A percentile compares a stretch with the other conserved stretches of the same genome.
Conservation (phyloP, 2,113 vertebrate species). For the Uropsilus gracilis region DNA sequence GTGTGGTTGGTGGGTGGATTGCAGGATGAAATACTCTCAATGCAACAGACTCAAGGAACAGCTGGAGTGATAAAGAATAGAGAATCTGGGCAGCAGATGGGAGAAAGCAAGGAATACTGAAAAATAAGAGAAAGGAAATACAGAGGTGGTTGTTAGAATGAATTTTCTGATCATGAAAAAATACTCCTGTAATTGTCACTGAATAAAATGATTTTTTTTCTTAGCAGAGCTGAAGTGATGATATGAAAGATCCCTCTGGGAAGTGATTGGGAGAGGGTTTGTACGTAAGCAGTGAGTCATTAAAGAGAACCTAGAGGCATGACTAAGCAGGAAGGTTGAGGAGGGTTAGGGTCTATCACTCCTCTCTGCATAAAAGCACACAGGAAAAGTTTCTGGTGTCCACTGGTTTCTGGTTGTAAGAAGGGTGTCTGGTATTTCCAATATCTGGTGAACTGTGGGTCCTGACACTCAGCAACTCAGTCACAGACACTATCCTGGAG, state of each 20-base stretch:
- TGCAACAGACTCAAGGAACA: neutral
- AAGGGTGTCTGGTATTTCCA: neutral
- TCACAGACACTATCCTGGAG: neutral
- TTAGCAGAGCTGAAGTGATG: neutral
- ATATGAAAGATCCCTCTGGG: neutral
- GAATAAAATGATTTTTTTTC: neutral
- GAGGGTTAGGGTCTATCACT: neutral
- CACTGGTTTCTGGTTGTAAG: neutral
- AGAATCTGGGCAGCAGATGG: neutral
- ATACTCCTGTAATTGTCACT: constrained; percentile 7
- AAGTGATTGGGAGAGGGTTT: neutral
- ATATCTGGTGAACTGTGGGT: neutral
- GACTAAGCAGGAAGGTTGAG: neutral
- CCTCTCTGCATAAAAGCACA: neutral
- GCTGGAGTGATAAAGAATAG: neutral
- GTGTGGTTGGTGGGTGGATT: neutral
- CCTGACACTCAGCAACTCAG: neutral
- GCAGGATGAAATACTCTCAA: neutral
- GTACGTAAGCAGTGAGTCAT: neutral
- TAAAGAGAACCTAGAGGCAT: neutral
- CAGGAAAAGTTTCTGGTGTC: neutral
- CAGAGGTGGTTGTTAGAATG: neutral
- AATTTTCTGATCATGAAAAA: neutral
- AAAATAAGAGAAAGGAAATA: neutral
- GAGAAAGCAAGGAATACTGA: neutral